Conservation (phyloP, 1,140 invertebrate genomes). For the Cydia splendana region DNA sequence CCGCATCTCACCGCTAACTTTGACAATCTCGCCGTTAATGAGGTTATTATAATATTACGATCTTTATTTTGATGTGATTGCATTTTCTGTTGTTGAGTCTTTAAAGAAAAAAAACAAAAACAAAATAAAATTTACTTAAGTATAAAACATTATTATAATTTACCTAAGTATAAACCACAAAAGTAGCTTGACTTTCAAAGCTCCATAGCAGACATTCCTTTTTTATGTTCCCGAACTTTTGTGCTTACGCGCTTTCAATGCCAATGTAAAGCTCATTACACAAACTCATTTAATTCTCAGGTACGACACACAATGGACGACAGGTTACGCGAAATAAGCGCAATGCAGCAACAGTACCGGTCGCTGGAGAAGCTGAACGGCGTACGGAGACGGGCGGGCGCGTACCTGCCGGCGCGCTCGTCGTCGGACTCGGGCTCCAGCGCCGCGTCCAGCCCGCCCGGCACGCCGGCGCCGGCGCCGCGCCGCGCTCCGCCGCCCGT, state of each 20-base stretch:
- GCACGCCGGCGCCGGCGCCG: conserved; percentile 67
- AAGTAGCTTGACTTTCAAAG: no score
- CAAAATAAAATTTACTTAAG: no score
- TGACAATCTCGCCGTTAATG: conserved; percentile 61
- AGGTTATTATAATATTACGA: conserved; percentile 45
- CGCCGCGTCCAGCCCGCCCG: conserved; percentile 82
- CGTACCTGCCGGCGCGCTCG: conserved; percentile 64
- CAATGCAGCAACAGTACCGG: conserved; percentile 80
- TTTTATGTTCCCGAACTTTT: no score
- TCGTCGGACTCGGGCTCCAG: conserved; percentile 83
- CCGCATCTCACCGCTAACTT: conserved; percentile 74
- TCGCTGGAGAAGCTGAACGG: conserved; percentile 81
- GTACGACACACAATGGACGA: conserved; percentile 77
- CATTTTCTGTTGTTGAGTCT: no score
- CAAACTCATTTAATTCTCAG: conserved; percentile 56
- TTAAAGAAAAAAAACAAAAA: no score
- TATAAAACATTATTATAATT: no score
- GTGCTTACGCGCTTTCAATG: neutral
- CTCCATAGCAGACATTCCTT: no score
- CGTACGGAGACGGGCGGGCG: conserved; percentile 68
- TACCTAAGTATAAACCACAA: no score
- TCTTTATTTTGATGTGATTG: no score
- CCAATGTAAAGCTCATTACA: neutral
- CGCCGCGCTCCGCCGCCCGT: conserved; percentile 69
- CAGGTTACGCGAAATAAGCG: conserved; percentile 70